phyloP scores from a whole-genome alignment of 2,888 invertebrate species.

The Drosophila antonietae region DNA sequence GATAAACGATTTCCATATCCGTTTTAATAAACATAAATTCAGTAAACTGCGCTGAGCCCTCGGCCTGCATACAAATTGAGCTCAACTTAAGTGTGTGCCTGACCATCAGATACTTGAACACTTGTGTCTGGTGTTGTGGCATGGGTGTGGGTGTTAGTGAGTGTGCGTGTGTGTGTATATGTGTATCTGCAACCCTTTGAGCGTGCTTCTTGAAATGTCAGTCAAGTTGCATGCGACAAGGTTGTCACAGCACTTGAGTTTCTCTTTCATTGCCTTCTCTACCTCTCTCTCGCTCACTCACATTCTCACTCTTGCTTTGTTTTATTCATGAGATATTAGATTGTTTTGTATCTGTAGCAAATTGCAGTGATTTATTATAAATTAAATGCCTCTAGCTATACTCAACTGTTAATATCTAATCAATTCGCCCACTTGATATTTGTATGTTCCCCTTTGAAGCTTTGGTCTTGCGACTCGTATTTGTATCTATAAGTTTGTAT shows the following conservation, averaged over 20 bases:
- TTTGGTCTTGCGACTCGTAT: constrained; percentile 12
- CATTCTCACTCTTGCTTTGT: constrained; percentile 5
- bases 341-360: constrained; percentile 40
- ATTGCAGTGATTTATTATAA: constrained; percentile 54
- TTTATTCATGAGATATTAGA: constrained; percentile 36
- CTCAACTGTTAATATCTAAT: constrained; percentile 40
- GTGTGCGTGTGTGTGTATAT: not conserved
- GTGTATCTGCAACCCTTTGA: constrained; percentile 42
- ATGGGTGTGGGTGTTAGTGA: constrained; percentile 1
- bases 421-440: constrained; percentile 39
- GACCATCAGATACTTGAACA: constrained; percentile 39
- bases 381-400: constrained; percentile 20
- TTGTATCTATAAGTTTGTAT: constrained; percentile 1
- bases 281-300: not conserved
- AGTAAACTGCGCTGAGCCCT: constrained; percentile 41
- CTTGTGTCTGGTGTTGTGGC: constrained; percentile 19
- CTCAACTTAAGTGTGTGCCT: constrained; percentile 44
- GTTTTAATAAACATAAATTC: constrained; percentile 61
- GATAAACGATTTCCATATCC: constrained; percentile 72
- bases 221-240: constrained; percentile 61
- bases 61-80: constrained; percentile 68
- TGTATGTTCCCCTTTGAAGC: not conserved
- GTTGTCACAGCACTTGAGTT: constrained; percentile 48
- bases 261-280: constrained; percentile 3
- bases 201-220: constrained; percentile 48